These are phyloP conservation scores for Drosophila ezoana DNA, from an alignment of 2,888 invertebrate genomes.

Conservation along the genomic window DNA sequence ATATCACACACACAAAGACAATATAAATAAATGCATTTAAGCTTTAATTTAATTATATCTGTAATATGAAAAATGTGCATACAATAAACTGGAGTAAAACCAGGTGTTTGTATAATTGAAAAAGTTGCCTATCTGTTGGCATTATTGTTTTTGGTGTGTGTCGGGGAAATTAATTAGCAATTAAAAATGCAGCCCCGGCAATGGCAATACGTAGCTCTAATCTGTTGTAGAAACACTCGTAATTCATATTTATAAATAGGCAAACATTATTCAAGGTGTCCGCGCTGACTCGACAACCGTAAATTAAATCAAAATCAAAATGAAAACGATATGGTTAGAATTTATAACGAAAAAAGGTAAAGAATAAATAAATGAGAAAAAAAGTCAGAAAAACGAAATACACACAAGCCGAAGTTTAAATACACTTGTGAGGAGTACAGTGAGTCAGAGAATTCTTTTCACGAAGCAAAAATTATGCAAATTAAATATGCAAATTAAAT, in stretches of 20 bases:
- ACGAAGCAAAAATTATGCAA: too few relatives aligned
- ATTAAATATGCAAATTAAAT: too few relatives aligned
- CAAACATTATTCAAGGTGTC: conserved; percentile 79
- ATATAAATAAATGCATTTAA: conserved; percentile 19
- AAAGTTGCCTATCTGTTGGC: conserved; percentile 44
- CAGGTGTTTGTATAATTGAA: conserved; percentile 55
- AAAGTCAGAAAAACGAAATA: background rate
- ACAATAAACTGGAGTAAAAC: conserved; percentile 28
- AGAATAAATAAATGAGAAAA: conserved; percentile 50
- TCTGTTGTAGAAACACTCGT: conserved; percentile 59
- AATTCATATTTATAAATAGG: conserved; percentile 80
- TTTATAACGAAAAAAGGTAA: conserved; percentile 66
- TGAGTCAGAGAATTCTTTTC: background rate
- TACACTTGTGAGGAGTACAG: conserved; percentile 3
- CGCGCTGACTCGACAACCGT: conserved; percentile 66
- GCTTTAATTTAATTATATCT: conserved; percentile 53
- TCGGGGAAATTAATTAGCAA: conserved; percentile 75
- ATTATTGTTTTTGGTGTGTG: conserved; percentile 63
- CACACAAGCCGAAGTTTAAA: background rate
- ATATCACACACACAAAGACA: conserved; percentile 21
- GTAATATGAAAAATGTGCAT: conserved; percentile 17
- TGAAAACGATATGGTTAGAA: conserved; percentile 78
- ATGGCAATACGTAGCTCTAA: conserved; percentile 50
- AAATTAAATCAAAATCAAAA: conserved; percentile 75
- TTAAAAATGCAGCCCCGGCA: conserved; percentile 69